These are phyloP conservation scores for Hylyphantes graminicola DNA, from an alignment of 1,140 invertebrate species.

Conservation along the genomic window DNA sequence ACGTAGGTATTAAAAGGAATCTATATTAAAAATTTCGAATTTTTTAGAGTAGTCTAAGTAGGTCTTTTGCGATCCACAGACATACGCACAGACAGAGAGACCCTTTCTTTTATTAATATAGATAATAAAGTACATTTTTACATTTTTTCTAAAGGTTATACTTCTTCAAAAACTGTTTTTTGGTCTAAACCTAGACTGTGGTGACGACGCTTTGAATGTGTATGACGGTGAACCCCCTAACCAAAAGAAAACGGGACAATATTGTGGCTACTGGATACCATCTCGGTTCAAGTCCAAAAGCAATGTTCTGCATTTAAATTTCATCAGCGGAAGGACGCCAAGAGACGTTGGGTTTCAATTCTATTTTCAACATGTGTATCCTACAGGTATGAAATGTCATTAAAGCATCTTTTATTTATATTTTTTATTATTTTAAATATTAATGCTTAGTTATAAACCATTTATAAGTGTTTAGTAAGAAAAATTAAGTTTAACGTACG, in stretches of 20 bases:
- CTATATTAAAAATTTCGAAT: too few species aligned
- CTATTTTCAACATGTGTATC: constrained; percentile 41
- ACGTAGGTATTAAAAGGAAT: too few species aligned
- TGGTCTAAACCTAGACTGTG: constrained; percentile 30
- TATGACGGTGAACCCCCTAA: constrained; percentile 47
- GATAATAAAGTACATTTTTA: not conserved
- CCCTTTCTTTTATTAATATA: too few species aligned
- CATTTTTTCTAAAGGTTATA: constrained; percentile 31
- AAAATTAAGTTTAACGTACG: too few species aligned
- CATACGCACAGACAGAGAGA: too few species aligned
- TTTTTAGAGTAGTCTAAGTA: too few species aligned
- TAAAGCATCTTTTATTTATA: too few species aligned
- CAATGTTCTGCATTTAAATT: constrained; percentile 41
- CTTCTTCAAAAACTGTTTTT: constrained; percentile 37
- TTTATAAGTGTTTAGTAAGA: too few species aligned
- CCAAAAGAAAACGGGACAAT: constrained; percentile 27
- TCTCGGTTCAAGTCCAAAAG: constrained; percentile 15
- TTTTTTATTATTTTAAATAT: too few species aligned
- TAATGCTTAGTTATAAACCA: too few species aligned
- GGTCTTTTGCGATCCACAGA: too few species aligned
- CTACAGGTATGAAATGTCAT: constrained; percentile 20
- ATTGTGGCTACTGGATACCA: constrained; percentile 47
- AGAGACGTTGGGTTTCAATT: constrained; percentile 47
- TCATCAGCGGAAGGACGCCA: constrained; percentile 36
- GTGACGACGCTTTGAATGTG: not conserved